These are phyloP conservation scores for Diarsia rubi DNA, from an alignment of 2,888 invertebrate genomes.

Conservation along the genomic window DNA sequence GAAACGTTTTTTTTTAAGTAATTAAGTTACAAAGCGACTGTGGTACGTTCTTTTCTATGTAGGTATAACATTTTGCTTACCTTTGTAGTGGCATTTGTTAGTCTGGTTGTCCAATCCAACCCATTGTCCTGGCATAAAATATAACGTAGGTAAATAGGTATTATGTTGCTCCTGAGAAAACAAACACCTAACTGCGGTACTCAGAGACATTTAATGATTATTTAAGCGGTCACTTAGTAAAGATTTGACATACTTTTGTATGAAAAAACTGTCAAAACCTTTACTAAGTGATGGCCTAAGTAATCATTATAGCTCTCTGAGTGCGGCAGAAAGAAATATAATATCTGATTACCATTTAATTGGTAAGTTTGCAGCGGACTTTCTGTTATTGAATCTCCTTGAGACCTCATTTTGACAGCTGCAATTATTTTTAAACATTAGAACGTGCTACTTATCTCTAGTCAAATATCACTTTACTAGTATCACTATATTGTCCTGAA, in stretches of 20 bases:
- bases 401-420: constrained; percentile 7
- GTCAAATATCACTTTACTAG: background rate
- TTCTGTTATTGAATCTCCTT: constrained; percentile 42
- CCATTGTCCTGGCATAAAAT: constrained; percentile 47
- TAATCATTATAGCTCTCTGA: no score
- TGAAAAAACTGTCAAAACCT: no score
- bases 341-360: constrained; percentile 27
- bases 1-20: background rate
- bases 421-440: constrained; percentile 6
- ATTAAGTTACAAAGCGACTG: background rate
- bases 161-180: background rate
- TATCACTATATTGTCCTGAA: background rate
- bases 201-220: no score
- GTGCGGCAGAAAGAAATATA: no score
- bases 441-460: background rate
- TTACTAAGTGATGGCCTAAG: no score
- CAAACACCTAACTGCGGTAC: background rate
- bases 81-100: constrained; percentile 62
- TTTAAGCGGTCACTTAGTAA: no score
- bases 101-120: background rate
- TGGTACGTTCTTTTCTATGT: background rate
- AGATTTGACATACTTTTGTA: no score
- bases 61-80: constrained; percentile 46
- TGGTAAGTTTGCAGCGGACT: background rate
- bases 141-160: background rate